Evolutionary conservation across 2,797 vertebrate species (phyloP).

Genomic region (Malurus splendens): DNA sequence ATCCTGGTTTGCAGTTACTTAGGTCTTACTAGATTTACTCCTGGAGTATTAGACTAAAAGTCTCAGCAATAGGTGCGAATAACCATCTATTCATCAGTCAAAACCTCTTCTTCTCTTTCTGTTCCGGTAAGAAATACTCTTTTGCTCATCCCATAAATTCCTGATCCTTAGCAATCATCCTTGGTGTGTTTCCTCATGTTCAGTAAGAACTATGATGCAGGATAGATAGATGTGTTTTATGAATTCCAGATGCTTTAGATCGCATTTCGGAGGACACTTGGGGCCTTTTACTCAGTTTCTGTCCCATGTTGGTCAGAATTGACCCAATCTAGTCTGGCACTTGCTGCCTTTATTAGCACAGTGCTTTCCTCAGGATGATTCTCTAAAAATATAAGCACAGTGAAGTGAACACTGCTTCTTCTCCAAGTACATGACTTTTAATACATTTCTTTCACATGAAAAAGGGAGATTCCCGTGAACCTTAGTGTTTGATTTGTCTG

Average conservation of each 20-base stretch:
- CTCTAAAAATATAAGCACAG: background rate
- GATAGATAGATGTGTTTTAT: background rate
- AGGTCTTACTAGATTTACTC: background rate
- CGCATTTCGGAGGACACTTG: background rate
- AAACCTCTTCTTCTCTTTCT: background rate
- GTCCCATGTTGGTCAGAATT: fast-evolving
- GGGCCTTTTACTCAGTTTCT: background rate
- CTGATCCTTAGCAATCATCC: background rate
- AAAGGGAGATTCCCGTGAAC: background rate
- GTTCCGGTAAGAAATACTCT: background rate
- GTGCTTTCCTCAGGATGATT: background rate
- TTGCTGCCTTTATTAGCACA: background rate
- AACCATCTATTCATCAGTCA: background rate
- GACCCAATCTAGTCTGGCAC: background rate
- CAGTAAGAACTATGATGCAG: background rate
- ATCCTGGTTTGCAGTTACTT: background rate
- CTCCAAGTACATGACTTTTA: background rate
- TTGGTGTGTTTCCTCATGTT: background rate
- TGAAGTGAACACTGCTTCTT: background rate
- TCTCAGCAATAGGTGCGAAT: background rate
- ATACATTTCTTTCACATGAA: background rate
- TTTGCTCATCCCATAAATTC: background rate
- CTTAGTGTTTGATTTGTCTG: background rate
- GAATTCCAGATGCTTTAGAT: background rate
- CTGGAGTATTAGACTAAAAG: background rate